Conservation (phyloP, 2,113 vertebrate species). For the Cyanoderma ruficeps region DNA sequence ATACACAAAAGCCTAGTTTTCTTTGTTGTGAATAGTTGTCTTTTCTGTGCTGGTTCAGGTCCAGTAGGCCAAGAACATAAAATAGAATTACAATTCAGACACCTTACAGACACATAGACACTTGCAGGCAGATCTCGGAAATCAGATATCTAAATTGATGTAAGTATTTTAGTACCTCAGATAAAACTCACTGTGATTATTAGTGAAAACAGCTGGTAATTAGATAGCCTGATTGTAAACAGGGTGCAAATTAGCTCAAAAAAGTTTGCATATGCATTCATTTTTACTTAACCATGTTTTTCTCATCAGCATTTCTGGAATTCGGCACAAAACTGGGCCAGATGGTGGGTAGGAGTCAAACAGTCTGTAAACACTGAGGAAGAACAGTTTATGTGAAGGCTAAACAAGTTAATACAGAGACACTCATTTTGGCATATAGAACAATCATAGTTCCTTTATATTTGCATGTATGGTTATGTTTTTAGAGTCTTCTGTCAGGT, state of each 20-base stretch:
- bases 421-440: neutral
- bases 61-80: neutral
- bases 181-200: neutral
- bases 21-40: neutral
- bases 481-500: neutral
- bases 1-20: neutral
- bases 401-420: conserved; percentile 45
- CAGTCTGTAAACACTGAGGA: conserved; percentile 23
- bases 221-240: neutral
- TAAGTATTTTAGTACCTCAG: neutral
- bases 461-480: neutral
- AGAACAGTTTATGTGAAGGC: conserved; percentile 10
- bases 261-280: neutral
- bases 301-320: neutral
- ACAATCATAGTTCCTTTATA: neutral
- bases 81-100: neutral
- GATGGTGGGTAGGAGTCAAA: conserved; percentile 24
- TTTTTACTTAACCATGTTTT: neutral
- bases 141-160: neutral
- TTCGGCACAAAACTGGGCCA: neutral
- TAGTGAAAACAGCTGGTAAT: neutral
- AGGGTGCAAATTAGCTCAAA: neutral
- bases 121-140: neutral
- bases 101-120: neutral
- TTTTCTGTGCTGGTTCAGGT: neutral